A percentile compares a stretch with the other conserved stretches of the same genome.
These are phyloP conservation scores for Haliclona indistincta DNA, from an alignment of 37 sponge, comb jelly and placozoan species.

Conservation along the genomic window DNA sequence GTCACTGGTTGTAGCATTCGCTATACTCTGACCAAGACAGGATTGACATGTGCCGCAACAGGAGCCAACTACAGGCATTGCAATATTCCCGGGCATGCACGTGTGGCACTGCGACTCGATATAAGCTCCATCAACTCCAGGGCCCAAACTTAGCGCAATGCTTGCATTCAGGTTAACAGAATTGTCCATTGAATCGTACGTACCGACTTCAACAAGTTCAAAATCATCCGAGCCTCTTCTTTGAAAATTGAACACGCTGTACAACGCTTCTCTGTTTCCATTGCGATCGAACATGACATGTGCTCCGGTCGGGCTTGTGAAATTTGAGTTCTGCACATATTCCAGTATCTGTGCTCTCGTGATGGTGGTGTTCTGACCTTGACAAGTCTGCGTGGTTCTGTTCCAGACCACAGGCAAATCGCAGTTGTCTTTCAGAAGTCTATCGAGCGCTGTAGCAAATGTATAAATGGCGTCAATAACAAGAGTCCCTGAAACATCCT, in stretches of 20 bases:
- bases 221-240: background rate
- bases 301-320: slow-evolving; percentile 45
- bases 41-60: slow-evolving; percentile 80
- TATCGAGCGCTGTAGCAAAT: slow-evolving; percentile 72
- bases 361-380: slow-evolving; percentile 21
- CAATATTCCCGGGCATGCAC: slow-evolving; percentile 51
- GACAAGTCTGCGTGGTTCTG: slow-evolving; percentile 33
- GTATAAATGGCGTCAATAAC: slow-evolving; percentile 89
- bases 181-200: slow-evolving; percentile 31
- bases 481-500: slow-evolving; percentile 62
- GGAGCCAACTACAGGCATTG: background rate
- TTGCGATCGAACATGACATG: slow-evolving; percentile 53
- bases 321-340: slow-evolving; percentile 49
- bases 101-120: slow-evolving; percentile 50
- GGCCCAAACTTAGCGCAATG: slow-evolving; percentile 7
- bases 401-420: slow-evolving; percentile 31
- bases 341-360: slow-evolving; percentile 31
- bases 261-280: slow-evolving; percentile 56
- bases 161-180: background rate
- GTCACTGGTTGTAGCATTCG: background rate
- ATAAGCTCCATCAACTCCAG: slow-evolving; percentile 34
- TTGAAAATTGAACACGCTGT: slow-evolving; percentile 70
- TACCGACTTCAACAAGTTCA: slow-evolving; percentile 7
- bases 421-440: slow-evolving; percentile 70
- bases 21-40: slow-evolving; percentile 57